These are phyloP conservation scores for Leptonema lineaticorne DNA, from an alignment of 1,140 invertebrate species.

Conservation along the genomic window DNA sequence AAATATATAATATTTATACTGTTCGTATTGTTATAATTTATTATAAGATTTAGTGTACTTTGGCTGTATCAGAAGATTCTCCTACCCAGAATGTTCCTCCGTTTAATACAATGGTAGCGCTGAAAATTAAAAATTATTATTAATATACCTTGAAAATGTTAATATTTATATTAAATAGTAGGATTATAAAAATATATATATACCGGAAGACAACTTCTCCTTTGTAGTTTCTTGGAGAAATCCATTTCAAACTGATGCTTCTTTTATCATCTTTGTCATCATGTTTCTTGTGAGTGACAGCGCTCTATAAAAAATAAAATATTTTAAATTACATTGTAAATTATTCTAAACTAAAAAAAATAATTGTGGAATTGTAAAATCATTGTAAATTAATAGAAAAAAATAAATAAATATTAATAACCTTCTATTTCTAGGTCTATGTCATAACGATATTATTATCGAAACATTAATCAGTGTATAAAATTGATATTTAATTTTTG, in stretches of 20 bases:
- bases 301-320: slow-evolving; percentile 45
- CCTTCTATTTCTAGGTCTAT: too few relatives aligned
- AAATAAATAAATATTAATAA: too few relatives aligned
- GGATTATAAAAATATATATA: not conserved
- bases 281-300: slow-evolving; percentile 54
- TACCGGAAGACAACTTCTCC: slow-evolving; percentile 53
- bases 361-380: too few relatives aligned
- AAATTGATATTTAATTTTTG: too few relatives aligned
- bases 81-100: slow-evolving; percentile 55
- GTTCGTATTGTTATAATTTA: not conserved
- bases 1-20: not conserved
- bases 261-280: slow-evolving; percentile 49
- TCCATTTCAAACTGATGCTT: slow-evolving; percentile 50
- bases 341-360: too few relatives aligned
- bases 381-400: too few relatives aligned
- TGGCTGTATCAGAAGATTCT: slow-evolving; percentile 46
- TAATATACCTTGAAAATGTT: slow-evolving; percentile 6
- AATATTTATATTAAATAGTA: not conserved
- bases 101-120: slow-evolving; percentile 52
- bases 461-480: too few relatives aligned
- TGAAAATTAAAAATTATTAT: slow-evolving; percentile 46
- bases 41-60: slow-evolving; percentile 30
- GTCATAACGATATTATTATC: too few relatives aligned
- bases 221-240: slow-evolving; percentile 48
- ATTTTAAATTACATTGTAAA: not conserved